Conservation (phyloP, 2,797 vertebrate species). For the Vultur gryphus region DNA sequence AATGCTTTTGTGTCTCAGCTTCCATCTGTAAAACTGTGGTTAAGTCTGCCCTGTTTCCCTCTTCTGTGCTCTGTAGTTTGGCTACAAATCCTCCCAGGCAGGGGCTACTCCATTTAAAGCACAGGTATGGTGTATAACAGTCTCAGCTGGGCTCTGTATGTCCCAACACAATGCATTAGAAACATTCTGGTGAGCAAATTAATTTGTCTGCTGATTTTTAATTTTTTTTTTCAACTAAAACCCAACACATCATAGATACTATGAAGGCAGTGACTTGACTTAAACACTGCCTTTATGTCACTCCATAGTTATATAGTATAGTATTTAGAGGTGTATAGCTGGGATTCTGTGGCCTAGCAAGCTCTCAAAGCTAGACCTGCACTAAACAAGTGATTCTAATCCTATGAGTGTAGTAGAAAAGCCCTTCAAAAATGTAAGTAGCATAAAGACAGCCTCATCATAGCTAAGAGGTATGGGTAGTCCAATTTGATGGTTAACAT, state of each 20-base stretch:
- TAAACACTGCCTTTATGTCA: neutral
- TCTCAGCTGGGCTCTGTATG: neutral
- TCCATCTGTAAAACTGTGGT: neutral
- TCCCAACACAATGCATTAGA: neutral
- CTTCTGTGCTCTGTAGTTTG: neutral
- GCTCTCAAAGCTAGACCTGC: neutral
- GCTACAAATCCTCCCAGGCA: neutral
- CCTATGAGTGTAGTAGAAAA: neutral
- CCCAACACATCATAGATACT: neutral
- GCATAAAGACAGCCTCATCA: neutral
- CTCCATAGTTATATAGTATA: neutral
- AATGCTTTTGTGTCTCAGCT: neutral
- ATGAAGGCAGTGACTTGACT: neutral
- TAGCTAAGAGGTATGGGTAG: neutral
- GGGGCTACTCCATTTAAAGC: neutral
- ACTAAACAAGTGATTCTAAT: neutral
- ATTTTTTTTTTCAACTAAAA: neutral
- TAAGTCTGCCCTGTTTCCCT: neutral
- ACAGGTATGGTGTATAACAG: fast-evolving
- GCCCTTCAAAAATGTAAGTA: neutral
- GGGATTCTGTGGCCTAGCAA: neutral
- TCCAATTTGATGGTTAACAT: neutral
- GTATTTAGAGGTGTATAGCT: neutral
- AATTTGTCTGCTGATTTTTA: neutral
- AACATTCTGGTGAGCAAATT: neutral